A percentile compares a stretch with the other conserved stretches of the same genome.
phyloP scores from a whole-genome alignment of 2,113 vertebrate genomes.

The Larimichthys crocea region DNA sequence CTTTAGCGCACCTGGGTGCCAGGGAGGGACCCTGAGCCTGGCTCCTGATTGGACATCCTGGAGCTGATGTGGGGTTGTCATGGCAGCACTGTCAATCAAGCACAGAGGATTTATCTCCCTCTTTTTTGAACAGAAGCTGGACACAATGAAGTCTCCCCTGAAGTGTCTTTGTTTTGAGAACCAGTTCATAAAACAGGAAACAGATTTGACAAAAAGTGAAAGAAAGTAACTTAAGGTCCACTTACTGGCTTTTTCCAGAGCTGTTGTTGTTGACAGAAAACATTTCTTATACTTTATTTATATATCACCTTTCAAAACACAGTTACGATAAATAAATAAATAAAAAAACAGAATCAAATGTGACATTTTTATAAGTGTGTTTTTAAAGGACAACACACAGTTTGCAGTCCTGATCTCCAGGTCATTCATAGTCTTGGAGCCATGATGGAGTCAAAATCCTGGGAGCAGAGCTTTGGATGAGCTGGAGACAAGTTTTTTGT shows the following conservation, averaged over 20 bases:
- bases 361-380: no score
- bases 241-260: background rate
- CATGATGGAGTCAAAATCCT: no score
- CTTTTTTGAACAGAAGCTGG: constrained; percentile 63
- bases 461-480: no score
- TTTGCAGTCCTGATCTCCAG: no score
- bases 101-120: constrained; percentile 85
- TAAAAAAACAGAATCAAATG: no score
- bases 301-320: no score
- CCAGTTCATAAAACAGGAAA: background rate
- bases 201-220: background rate
- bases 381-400: no score
- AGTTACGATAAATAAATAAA: no score
- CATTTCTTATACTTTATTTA: no score
- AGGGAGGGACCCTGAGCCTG: constrained; percentile 90
- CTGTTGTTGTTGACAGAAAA: no score
- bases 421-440: no score
- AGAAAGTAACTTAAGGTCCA: background rate
- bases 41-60: constrained; percentile 93
- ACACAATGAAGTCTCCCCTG: constrained; percentile 3
- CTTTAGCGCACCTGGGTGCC: constrained; percentile 92
- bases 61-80: constrained; percentile 92
- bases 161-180: background rate
- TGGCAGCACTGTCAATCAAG: constrained; percentile 95
- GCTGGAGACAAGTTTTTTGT: no score